These are phyloP conservation scores for Actinia equina DNA, from an alignment of 64 coral and sea anemone genomes.

Conservation along the genomic window DNA sequence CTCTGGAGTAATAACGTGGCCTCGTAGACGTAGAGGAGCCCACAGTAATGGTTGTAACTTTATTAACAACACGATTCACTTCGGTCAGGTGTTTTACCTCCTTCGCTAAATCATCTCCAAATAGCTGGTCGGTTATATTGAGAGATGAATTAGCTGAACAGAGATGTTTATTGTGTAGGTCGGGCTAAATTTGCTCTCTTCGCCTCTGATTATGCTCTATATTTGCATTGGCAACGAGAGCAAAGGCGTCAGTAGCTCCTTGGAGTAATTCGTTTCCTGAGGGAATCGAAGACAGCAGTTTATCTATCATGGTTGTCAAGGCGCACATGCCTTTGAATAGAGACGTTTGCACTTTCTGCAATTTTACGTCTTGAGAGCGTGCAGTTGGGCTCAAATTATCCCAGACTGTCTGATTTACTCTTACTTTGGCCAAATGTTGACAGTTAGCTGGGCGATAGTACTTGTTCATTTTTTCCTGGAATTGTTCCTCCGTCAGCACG, in stretches of 20 bases:
- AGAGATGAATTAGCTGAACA: constrained; percentile 10
- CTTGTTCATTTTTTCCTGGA: no score
- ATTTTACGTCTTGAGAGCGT: no score
- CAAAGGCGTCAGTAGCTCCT: constrained; percentile 39
- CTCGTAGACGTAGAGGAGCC: background rate
- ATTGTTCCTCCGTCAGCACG: no score
- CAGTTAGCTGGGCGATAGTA: no score
- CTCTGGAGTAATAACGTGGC: constrained; percentile 4
- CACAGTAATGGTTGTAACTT: constrained; percentile 22
- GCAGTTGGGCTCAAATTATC: no score
- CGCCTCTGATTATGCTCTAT: constrained; percentile 35
- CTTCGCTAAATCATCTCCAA: constrained; percentile 21
- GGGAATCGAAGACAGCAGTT: no score
- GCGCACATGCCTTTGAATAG: no score
- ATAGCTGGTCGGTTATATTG: constrained; percentile 29
- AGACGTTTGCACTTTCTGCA: no score
- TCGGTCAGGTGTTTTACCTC: constrained; percentile 38
- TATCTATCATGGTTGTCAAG: no score
- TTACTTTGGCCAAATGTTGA: no score
- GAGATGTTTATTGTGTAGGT: constrained; percentile 26
- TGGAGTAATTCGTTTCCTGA: no score
- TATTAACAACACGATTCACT: constrained; percentile 29
- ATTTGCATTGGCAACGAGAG: constrained; percentile 47
- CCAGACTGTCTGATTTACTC: no score
- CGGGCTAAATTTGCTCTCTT: constrained; percentile 29